Conservation (phyloP, 2,113 vertebrate genomes). For the Planiliza haematocheilus region DNA sequence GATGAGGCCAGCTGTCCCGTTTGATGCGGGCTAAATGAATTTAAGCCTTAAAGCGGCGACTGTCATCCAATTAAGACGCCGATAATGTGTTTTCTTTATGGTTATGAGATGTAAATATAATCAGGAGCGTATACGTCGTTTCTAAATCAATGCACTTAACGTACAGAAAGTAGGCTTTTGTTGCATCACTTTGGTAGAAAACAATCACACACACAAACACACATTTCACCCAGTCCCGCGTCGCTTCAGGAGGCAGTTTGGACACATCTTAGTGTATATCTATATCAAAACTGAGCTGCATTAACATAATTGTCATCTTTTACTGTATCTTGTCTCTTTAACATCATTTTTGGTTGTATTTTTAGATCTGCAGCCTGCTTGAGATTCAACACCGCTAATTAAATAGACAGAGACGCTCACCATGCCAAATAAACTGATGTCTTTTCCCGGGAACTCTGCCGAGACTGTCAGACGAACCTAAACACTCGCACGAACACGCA, state of each 20-base stretch:
- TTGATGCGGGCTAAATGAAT: constrained; percentile 53
- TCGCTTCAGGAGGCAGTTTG: constrained; percentile 64
- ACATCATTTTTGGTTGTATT: constrained; percentile 79
- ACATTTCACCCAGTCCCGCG: constrained; percentile 32
- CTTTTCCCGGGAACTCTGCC: constrained; percentile 61
- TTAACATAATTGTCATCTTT: constrained; percentile 83
- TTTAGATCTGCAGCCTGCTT: constrained; percentile 78
- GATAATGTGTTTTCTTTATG: constrained; percentile 66
- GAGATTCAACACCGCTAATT: constrained; percentile 76
- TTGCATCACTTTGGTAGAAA: constrained; percentile 36
- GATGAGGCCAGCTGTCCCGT: constrained; percentile 40
- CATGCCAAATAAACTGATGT: constrained; percentile 69
- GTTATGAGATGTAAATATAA: constrained; percentile 74
- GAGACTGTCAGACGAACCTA: constrained; percentile 68
- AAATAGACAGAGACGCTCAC: constrained; percentile 71
- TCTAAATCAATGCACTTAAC: constrained; percentile 52
- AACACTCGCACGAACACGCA: constrained; percentile 33
- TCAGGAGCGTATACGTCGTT: constrained; percentile 51
- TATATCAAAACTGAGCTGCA: constrained; percentile 70
- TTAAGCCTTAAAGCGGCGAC: constrained; percentile 55
- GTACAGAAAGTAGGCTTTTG: constrained; percentile 46
- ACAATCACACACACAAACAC: constrained; percentile 27
- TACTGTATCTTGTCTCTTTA: constrained; percentile 79
- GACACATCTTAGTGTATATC: constrained; percentile 68
- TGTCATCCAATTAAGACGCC: constrained; percentile 66